A percentile compares a stretch with the other conserved stretches of the same genome.
Conservation (phyloP, 2,797 vertebrate genomes). For the Ateles fusciceps region DNA sequence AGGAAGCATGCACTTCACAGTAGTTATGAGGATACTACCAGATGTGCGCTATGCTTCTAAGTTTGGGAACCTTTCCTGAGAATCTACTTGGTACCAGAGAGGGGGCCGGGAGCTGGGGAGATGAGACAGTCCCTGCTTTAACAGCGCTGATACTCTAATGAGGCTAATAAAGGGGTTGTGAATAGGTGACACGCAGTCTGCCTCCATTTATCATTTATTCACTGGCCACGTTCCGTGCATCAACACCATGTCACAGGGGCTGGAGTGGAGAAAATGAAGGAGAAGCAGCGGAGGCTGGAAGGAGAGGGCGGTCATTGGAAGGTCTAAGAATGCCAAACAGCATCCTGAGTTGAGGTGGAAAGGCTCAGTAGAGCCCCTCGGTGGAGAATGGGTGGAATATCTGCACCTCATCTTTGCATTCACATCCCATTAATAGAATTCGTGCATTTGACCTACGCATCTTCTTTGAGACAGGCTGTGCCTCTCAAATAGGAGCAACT, state of each 20-base stretch:
- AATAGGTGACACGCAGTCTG: neutral
- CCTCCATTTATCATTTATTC: neutral
- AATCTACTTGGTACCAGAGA: neutral
- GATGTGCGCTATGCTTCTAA: fast-evolving
- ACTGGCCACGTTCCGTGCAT: neutral
- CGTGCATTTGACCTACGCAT: neutral
- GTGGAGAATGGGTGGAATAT: neutral
- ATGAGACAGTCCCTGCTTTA: neutral
- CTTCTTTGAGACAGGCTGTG: neutral
- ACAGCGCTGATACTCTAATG: neutral
- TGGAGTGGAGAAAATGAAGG: neutral
- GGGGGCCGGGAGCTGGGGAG: neutral
- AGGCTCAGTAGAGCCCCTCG: fast-evolving
- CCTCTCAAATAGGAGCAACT: fast-evolving
- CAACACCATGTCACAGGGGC: neutral
- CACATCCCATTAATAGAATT: neutral
- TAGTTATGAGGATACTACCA: no score
- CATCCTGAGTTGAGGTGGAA: fast-evolving
- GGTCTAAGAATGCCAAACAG: neutral
- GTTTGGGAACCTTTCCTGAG: neutral
- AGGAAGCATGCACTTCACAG: neutral
- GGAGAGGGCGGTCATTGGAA: fast-evolving
- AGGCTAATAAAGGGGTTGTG: neutral
- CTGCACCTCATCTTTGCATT: neutral
- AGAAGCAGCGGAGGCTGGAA: neutral